These are phyloP conservation scores for Poecilobothrus nobilitatus DNA, from an alignment of 2,888 invertebrate species.

Conservation along the genomic window DNA sequence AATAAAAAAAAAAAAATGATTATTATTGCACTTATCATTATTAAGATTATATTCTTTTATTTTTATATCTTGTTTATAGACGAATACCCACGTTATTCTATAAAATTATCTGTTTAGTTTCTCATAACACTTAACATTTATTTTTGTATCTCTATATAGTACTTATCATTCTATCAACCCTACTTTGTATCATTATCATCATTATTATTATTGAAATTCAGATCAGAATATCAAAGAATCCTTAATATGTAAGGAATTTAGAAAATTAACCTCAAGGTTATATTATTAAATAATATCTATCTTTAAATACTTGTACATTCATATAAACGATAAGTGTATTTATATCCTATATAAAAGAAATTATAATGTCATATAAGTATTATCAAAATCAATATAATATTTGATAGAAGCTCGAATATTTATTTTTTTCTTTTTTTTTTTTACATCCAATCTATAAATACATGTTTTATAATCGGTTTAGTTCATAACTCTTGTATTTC, in stretches of 20 bases:
- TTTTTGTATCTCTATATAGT: too few relatives aligned
- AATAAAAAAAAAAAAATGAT: too few relatives aligned
- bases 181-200: too few relatives aligned
- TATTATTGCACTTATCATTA: too few relatives aligned
- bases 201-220: too few relatives aligned
- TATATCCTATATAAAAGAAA: not conserved
- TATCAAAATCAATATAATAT: not conserved
- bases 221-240: too few relatives aligned
- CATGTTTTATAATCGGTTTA: not conserved
- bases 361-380: constrained; percentile 1
- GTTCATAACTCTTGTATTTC: not conserved
- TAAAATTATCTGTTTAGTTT: too few relatives aligned
- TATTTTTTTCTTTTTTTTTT: not conserved
- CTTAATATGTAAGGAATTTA: not conserved
- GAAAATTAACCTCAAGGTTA: not conserved
- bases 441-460: not conserved
- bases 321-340: not conserved
- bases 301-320: not conserved
- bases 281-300: not conserved
- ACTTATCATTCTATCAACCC: too few relatives aligned
- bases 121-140: too few relatives aligned
- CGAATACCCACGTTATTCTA: too few relatives aligned
- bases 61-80: too few relatives aligned
- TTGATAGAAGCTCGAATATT: not conserved
- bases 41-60: too few relatives aligned